A percentile compares a stretch with the other conserved stretches of the same genome.
Evolutionary conservation across 1,140 invertebrate genomes (phyloP).

Genomic region (Euwallacea fornicatus): DNA sequence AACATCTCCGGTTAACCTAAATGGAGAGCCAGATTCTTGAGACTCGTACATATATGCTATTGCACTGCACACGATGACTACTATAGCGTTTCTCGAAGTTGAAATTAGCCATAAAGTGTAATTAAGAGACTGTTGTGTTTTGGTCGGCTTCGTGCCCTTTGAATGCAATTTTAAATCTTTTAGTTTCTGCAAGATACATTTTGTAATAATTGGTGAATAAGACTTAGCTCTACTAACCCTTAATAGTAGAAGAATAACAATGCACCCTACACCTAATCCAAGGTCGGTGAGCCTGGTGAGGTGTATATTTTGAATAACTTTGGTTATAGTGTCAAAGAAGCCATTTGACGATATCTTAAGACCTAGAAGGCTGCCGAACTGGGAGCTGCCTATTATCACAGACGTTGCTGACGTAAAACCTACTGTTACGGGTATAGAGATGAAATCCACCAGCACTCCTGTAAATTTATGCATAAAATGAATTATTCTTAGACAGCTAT

Average conservation of each 20-base stretch:
- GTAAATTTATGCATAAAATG: conserved; percentile 9
- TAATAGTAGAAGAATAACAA: conserved; percentile 68
- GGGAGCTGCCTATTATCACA: conserved; percentile 86
- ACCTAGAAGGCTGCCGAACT: conserved; percentile 82
- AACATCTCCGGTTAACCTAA: conserved; percentile 68
- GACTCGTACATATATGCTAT: conserved; percentile 61
- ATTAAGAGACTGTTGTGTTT: conserved; percentile 53
- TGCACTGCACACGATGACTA: conserved; percentile 66
- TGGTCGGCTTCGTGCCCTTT: conserved; percentile 44
- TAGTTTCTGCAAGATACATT: conserved; percentile 61
- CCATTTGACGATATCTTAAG: conserved; percentile 72
- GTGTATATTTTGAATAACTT: conserved; percentile 65
- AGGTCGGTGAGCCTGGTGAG: conserved; percentile 68
- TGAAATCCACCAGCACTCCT: conserved; percentile 95
- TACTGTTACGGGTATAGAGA: conserved; percentile 90
- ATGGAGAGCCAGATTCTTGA: conserved; percentile 55
- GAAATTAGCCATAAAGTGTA: conserved; percentile 74
- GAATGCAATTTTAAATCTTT: conserved; percentile 56
- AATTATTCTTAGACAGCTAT: neutral
- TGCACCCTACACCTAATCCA: conserved; percentile 69
- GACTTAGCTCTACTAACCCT: conserved; percentile 60
- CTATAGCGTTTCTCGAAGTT: conserved; percentile 77
- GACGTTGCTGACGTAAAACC: conserved; percentile 94
- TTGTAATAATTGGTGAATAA: no score
- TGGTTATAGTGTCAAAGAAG: conserved; percentile 68